phyloP scores from a whole-genome alignment of 30 jellyfish, hydroid and myxozoan species.

The Turritopsis rubra region DNA sequence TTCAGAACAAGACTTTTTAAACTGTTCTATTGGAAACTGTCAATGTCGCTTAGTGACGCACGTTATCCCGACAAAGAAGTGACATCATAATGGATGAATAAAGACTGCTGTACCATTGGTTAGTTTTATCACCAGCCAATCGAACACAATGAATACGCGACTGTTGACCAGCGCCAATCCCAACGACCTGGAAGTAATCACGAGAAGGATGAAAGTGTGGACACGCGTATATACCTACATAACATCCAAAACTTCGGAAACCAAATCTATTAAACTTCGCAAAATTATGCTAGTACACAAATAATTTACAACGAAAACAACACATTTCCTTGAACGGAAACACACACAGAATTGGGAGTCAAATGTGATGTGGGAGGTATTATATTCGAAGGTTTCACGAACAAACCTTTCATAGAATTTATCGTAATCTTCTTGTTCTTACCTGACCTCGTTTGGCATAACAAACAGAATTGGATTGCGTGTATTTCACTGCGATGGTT shows the following conservation, averaged over 20 bases:
- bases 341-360: background rate
- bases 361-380: background rate
- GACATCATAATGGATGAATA: too few species aligned
- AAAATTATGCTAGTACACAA: background rate
- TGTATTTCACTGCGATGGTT: slow-evolving; percentile 69
- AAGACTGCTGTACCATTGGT: slow-evolving; percentile 42
- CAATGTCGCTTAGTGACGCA: too few species aligned
- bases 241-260: too few species aligned
- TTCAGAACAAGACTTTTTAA: too few species aligned
- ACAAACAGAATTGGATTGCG: slow-evolving; percentile 91
- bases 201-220: background rate
- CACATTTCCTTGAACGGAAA: background rate
- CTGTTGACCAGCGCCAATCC: slow-evolving; percentile 96
- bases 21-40: too few species aligned
- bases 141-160: slow-evolving; percentile 91
- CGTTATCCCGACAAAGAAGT: too few species aligned
- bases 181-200: slow-evolving; percentile 48
- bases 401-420: background rate
- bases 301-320: background rate
- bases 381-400: background rate
- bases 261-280: too few species aligned
- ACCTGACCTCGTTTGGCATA: slow-evolving; percentile 92
- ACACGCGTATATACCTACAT: too few species aligned
- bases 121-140: slow-evolving; percentile 85
- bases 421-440: too few species aligned